phyloP scores from a whole-genome alignment of 2,888 invertebrate species.

The Noctuana brunneofusca region DNA sequence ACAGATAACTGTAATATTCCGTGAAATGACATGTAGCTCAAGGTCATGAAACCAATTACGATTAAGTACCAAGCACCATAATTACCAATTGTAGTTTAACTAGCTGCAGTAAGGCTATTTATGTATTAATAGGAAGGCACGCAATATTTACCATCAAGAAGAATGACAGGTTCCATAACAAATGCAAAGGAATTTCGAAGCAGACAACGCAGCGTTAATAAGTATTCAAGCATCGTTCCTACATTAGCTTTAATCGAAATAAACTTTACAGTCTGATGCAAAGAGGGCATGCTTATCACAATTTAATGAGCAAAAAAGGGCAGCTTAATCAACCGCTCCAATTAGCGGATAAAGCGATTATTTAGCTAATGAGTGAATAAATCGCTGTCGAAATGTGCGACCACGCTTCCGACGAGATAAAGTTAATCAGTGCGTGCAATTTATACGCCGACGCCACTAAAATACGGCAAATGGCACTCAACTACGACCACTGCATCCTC shows the following conservation, averaged over 20 bases:
- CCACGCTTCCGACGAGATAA: slow-evolving; percentile 64
- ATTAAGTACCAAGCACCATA: background rate
- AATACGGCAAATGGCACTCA: slow-evolving; percentile 61
- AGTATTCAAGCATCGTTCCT: slow-evolving; percentile 2
- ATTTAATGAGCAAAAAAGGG: slow-evolving; percentile 36
- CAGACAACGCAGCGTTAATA: background rate
- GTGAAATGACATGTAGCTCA: background rate
- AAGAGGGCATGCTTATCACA: slow-evolving; percentile 34
- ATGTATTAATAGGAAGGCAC: background rate
- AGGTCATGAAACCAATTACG: background rate
- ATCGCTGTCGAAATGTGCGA: slow-evolving; percentile 58
- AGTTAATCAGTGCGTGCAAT: slow-evolving; percentile 67
- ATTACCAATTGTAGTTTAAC: background rate
- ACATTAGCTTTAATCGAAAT: slow-evolving; percentile 21
- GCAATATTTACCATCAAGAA: background rate
- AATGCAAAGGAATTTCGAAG: background rate
- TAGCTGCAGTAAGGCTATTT: background rate
- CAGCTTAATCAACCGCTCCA: slow-evolving; percentile 60
- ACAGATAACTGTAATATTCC: background rate
- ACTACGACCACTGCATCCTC: slow-evolving; percentile 49
- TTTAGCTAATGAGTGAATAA: slow-evolving; percentile 79
- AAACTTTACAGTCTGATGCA: slow-evolving; percentile 12
- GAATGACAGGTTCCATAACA: background rate
- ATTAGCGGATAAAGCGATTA: slow-evolving; percentile 64
- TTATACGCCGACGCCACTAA: slow-evolving; percentile 62